phyloP scores from a whole-genome alignment of 2,113 vertebrate species.

The Eonycteris spelaea region DNA sequence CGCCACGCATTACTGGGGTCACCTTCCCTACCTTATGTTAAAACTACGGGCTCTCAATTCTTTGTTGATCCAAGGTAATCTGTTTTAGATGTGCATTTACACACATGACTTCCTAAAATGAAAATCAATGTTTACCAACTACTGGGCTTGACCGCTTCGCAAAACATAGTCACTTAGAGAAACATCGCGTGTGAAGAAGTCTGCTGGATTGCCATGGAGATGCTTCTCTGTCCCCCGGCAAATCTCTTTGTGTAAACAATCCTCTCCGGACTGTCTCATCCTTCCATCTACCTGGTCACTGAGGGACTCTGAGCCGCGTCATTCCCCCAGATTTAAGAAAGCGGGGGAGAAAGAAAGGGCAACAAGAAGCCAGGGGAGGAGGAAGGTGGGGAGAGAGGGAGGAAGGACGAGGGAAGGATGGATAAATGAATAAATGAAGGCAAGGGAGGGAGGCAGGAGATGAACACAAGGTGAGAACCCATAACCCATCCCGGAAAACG shows the following conservation, averaged over 20 bases:
- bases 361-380: no score
- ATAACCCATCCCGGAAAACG: neutral
- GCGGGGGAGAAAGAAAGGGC: rapidly evolving
- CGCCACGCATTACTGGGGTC: neutral
- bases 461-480: neutral
- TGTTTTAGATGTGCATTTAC: no score
- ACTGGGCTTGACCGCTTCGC: no score
- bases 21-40: rapidly evolving
- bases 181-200: neutral
- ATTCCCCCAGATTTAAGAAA: neutral
- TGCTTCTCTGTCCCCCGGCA: neutral
- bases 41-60: neutral
- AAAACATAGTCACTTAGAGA: neutral
- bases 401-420: no score
- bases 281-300: no score
- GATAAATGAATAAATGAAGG: no score
- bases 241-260: neutral
- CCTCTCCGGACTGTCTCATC: neutral
- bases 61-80: neutral
- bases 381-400: no score
- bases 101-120: rapidly evolving
- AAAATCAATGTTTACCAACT: neutral
- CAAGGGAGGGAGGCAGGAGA: no score
- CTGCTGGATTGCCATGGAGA: neutral
- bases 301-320: neutral